Evolutionary conservation across 2,888 invertebrate genomes (phyloP).

Genomic region (Antheraea assamensis): DNA sequence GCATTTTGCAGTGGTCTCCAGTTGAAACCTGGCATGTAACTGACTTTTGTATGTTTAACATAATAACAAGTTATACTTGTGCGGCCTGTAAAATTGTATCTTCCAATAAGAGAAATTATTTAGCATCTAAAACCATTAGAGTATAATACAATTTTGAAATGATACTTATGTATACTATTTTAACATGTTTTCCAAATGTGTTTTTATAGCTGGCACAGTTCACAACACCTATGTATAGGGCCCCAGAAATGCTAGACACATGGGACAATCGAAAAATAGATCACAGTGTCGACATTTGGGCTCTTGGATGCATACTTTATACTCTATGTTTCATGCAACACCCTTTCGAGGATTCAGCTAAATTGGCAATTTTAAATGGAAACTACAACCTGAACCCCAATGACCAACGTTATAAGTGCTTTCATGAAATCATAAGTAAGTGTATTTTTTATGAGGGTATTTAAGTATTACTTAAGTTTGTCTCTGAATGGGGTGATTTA

Average conservation of each 20-base stretch:
- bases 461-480: too few relatives aligned
- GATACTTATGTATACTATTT: conserved; percentile 10
- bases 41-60: too few relatives aligned
- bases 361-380: conserved; percentile 97
- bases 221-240: conserved; percentile 97
- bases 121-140: too few relatives aligned
- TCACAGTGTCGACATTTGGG: conserved; percentile 96
- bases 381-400: conserved; percentile 93
- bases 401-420: conserved; percentile 91
- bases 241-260: conserved; percentile 99
- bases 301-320: conserved; percentile 97
- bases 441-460: conserved; percentile 34
- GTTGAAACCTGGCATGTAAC: too few relatives aligned
- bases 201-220: conserved; percentile 86
- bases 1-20: too few relatives aligned
- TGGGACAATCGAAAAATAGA: conserved; percentile 98
- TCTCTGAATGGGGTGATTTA: too few relatives aligned
- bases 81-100: too few relatives aligned
- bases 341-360: conserved; percentile 98
- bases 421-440: conserved; percentile 95
- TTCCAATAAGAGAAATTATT: too few relatives aligned
- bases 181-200: conserved; percentile 17
- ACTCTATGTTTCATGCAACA: conserved; percentile 96
- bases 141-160: neutral
- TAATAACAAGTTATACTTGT: too few relatives aligned